phyloP scores from a whole-genome alignment of 92 coral and sea anemone species.

The Palythoa heliodiscus region DNA sequence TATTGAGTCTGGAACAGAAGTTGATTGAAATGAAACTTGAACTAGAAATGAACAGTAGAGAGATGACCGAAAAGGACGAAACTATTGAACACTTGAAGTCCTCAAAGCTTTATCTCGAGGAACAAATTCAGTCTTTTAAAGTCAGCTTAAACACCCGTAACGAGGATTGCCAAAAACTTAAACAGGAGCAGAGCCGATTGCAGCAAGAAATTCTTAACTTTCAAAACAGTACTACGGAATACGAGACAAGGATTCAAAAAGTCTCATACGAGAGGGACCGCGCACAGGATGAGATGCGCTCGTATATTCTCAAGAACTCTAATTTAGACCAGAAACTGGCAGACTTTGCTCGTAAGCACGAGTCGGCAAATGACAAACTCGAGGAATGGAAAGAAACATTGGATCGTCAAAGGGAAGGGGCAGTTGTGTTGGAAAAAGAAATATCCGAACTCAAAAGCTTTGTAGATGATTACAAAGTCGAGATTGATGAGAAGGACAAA shows the following conservation, averaged over 20 bases:
- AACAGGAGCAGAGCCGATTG: slow-evolving; percentile 79
- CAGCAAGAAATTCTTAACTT: slow-evolving; percentile 82
- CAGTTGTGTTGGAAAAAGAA: slow-evolving; percentile 64
- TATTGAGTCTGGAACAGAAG: slow-evolving; percentile 85
- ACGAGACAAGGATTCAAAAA: slow-evolving; percentile 77
- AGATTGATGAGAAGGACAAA: slow-evolving; percentile 55
- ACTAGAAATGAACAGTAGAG: slow-evolving; percentile 71
- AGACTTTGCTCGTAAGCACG: slow-evolving; percentile 70
- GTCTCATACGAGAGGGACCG: slow-evolving; percentile 77
- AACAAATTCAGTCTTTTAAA: slow-evolving; percentile 83
- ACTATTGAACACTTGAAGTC: slow-evolving; percentile 75
- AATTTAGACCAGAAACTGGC: slow-evolving; percentile 78
- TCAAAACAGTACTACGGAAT: slow-evolving; percentile 64
- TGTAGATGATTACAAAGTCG: slow-evolving; percentile 51
- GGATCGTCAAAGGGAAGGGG: slow-evolving; percentile 65
- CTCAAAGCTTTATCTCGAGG: slow-evolving; percentile 78
- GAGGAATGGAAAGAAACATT: slow-evolving; percentile 78
- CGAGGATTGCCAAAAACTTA: slow-evolving; percentile 85
- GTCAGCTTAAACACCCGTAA: slow-evolving; percentile 70
- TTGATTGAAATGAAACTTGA: slow-evolving; percentile 80
- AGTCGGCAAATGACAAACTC: slow-evolving; percentile 64
- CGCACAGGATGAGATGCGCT: slow-evolving; percentile 76
- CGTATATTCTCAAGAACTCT: slow-evolving; percentile 58
- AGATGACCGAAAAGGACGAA: slow-evolving; percentile 82
- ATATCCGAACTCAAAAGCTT: slow-evolving; percentile 63